phyloP scores from a whole-genome alignment of 2,113 vertebrate genomes.

The Erinaceus europaeus region DNA sequence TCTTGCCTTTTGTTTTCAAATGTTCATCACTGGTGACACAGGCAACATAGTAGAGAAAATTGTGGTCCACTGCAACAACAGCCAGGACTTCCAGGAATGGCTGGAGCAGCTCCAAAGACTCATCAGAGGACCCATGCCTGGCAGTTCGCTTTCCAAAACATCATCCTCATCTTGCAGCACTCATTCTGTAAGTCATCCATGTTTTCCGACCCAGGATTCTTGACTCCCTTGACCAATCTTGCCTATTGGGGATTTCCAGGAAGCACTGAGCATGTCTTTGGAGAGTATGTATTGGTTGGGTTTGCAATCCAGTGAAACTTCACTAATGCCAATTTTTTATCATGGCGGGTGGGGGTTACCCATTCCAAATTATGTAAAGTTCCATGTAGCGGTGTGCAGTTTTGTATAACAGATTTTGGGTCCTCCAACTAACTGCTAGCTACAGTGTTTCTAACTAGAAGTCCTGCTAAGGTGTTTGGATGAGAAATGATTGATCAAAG shows the following conservation, averaged over 20 bases:
- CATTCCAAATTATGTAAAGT: neutral
- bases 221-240: neutral
- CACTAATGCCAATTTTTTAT: slow-evolving; percentile 52
- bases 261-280: slow-evolving; percentile 28
- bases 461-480: slow-evolving; percentile 20
- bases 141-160: slow-evolving; percentile 84
- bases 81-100: slow-evolving; percentile 95
- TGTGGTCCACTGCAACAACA: slow-evolving; percentile 89
- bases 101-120: slow-evolving; percentile 91
- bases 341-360: neutral
- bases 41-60: slow-evolving; percentile 88
- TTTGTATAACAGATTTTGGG: slow-evolving; percentile 10
- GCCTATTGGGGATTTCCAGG: slow-evolving; percentile 20
- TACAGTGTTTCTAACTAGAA: slow-evolving; percentile 37
- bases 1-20: slow-evolving; percentile 36
- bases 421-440: slow-evolving; percentile 3
- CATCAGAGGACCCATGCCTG: slow-evolving; percentile 88
- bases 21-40: slow-evolving; percentile 62
- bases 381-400: neutral
- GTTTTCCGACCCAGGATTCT: neutral
- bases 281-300: neutral
- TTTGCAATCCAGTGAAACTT: slow-evolving; percentile 58
- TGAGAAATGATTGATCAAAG: neutral
- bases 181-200: slow-evolving; percentile 76
- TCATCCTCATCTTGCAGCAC: slow-evolving; percentile 82